Base-by-base conservation (phyloP, 64 coral and sea anemone genomes). In the Exaiptasia diaphana region DNA sequence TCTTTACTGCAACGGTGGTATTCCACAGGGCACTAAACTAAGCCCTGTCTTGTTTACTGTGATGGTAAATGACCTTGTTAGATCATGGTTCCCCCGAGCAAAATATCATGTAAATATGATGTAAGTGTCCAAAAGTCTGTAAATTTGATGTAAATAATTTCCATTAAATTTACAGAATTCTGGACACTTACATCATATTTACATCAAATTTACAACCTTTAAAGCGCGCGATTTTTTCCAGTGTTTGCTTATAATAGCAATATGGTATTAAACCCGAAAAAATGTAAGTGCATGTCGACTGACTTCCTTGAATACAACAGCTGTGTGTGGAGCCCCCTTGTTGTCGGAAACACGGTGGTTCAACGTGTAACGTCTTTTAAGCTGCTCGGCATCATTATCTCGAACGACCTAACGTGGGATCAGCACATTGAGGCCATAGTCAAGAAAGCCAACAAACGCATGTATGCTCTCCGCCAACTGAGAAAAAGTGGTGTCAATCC, bases 21-120 rank as follows among this genome's bases (percentile, higher is more conserved):
- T 73, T n/a, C n/a, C n/a, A n/a, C n/a, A n/a, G n/a, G n/a, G n/a
- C n/a, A n/a, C n/a, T n/a, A n/a, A n/a, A n/a, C 69, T 73, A 21
- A 48, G 69, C 42, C 79, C 79, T 29, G 53, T 82, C 25, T 53
- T 82, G 58, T 82, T 82, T 69, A 61, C 79, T n/a, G 61, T 82
- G 24, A 68, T 82, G 79, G 62, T 82, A 3, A 50, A 82, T 36
- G 79, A 82, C 29, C 58, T 82, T 8, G 59, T 64, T 11, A 27
- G 73, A 21, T 80, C 76, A 15, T 6, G 22, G 5, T 10, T 8
- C 28, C n/a, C n/a, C n/a, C n/a, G n/a, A n/a, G n/a, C n/a, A n/a
- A n/a, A n/a, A n/a, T n/a, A n/a, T n/a, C n/a, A n/a, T n/a, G n/a
- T n/a, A n/a, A n/a, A n/a, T n/a, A n/a, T n/a, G n/a, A n/a, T n/a